Percentiles rank a stretch among this genome's conserved stretches.
Evolutionary conservation across 2,113 vertebrate species (phyloP).

Genomic region (Charina bottae): DNA sequence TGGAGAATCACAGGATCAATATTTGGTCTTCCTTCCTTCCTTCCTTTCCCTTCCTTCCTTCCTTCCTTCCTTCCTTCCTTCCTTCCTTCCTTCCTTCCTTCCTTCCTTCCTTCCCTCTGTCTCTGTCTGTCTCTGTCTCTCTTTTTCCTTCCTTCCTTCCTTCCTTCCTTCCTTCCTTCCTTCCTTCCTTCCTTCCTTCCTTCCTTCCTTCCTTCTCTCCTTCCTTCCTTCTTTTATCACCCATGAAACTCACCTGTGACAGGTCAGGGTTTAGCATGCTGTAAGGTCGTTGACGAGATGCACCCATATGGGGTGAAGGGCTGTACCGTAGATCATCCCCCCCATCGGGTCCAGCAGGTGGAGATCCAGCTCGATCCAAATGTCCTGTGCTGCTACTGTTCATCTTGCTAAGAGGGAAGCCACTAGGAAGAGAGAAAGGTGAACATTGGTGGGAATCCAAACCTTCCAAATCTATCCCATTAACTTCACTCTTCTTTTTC

Average conservation of each 20-base stretch:
- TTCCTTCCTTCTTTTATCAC: neutral
- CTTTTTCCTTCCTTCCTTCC: too few species aligned
- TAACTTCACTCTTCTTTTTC: neutral
- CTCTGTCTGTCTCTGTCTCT: too few species aligned
- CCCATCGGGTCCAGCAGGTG: conserved; percentile 54
- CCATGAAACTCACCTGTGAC: conserved; percentile 60
- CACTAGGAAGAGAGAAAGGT: neutral
- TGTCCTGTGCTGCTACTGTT: conserved; percentile 74
- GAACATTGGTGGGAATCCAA: neutral
- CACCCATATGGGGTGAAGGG: conserved; percentile 75
- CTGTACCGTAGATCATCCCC: conserved; percentile 66
- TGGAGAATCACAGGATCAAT: neutral
- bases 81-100: too few species aligned
- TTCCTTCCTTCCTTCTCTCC: neutral
- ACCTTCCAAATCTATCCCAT: neutral
- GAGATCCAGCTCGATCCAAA: conserved; percentile 74
- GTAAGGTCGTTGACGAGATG: conserved; percentile 82
- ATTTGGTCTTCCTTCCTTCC: neutral
- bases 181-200: too few species aligned
- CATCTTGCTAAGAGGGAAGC: conserved; percentile 63
- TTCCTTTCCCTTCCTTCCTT: too few species aligned
- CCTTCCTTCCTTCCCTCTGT: too few species aligned
- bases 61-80: too few species aligned
- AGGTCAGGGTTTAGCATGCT: conserved; percentile 82
- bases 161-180: too few species aligned